Conservation (phyloP, 2,797 vertebrate species). For the Sebastes oblongus region DNA sequence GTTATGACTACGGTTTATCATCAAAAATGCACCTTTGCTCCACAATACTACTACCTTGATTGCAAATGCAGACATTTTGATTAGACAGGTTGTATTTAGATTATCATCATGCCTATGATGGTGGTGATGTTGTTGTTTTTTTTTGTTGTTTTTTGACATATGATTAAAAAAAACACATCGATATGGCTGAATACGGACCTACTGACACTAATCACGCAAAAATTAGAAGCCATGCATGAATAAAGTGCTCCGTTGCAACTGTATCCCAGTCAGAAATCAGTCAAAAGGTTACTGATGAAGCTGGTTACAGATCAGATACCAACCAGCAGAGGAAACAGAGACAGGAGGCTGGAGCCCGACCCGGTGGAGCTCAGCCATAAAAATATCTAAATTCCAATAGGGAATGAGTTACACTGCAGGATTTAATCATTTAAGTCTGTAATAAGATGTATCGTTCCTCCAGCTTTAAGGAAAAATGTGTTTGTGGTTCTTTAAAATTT, state of each 20-base stretch:
- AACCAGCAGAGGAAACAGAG: not conserved
- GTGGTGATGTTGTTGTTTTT: not conserved
- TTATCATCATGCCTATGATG: slow-evolving; percentile 13
- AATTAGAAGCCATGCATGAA: slow-evolving; percentile 45
- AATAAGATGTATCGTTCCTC: not conserved
- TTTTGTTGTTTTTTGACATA: not conserved
- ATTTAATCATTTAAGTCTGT: not conserved
- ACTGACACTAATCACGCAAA: not conserved
- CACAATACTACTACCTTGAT: not conserved
- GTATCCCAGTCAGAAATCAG: not conserved
- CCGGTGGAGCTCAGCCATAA: not conserved
- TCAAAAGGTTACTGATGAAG: not conserved
- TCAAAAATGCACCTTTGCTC: not conserved
- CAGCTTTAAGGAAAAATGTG: not conserved
- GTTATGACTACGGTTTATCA: not conserved
- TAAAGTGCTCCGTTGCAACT: slow-evolving; percentile 16
- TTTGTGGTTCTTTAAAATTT: not conserved
- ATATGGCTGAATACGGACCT: not conserved
- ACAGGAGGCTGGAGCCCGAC: not conserved
- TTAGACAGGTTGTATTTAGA: not conserved
- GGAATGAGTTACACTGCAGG: not conserved
- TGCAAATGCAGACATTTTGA: not conserved
- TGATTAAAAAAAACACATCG: not conserved
- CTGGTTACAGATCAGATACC: not conserved
- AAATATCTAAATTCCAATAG: not conserved